Conservation (phyloP, 2,113 vertebrate genomes). For the Sisor rabdophorus region DNA sequence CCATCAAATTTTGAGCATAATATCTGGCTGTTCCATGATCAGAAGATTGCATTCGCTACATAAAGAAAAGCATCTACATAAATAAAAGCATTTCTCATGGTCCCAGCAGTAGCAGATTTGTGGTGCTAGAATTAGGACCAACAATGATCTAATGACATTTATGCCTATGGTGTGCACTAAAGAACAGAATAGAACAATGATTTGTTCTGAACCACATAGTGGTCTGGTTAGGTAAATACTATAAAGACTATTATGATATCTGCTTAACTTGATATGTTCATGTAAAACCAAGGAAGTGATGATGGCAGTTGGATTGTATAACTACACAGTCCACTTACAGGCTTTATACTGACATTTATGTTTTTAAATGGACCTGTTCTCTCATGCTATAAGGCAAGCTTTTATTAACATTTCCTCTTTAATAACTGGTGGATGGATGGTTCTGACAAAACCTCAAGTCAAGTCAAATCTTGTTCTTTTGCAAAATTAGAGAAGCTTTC, state of each 20-base stretch:
- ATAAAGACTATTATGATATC: neutral
- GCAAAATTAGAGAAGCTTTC: neutral
- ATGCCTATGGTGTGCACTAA: too few species aligned
- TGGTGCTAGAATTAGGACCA: too few species aligned
- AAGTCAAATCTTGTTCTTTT: neutral
- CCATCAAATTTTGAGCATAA: too few species aligned
- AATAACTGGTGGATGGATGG: neutral
- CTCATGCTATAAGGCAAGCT: neutral
- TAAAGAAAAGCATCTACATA: too few species aligned
- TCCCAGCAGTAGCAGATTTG: too few species aligned
- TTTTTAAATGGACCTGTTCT: neutral
- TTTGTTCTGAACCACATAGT: neutral
- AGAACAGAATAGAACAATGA: neutral
- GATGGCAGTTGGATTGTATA: neutral
- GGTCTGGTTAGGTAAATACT: neutral
- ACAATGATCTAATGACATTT: too few species aligned
- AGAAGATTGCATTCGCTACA: too few species aligned
- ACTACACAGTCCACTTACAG: neutral
- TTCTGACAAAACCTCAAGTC: neutral
- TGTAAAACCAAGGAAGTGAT: neutral
- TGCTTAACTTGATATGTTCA: neutral
- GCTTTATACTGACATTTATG: neutral
- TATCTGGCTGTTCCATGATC: too few species aligned
- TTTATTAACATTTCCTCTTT: neutral
- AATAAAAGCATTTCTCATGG: too few species aligned